Evolutionary conservation across 1,140 invertebrate genomes (phyloP), one percentile per base, ranked within the genome.

Genomic region (Ooceraea biroi): DNA sequence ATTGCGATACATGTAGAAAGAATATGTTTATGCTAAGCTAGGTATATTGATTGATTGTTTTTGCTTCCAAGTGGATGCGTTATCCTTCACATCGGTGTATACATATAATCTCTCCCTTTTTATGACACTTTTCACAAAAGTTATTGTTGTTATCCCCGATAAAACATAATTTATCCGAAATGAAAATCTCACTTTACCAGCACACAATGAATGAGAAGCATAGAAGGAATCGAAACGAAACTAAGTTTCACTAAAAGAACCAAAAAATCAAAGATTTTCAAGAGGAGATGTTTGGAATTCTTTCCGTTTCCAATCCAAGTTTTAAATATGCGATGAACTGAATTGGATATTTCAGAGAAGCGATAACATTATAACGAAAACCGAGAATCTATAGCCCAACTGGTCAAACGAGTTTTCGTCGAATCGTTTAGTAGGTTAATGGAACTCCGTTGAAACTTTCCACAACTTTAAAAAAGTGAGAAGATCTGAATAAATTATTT

Each of bases 371-470:
- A 50, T 17, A 25, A 12, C 58, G 65, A 77, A 77, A 77, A 30
- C 25, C 4, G 7, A 2, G 0, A 17, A 17, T 76, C 10, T 50
- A 17, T 0, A n/a, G 10, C 3, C 4, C 14, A 17, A 58, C 3
- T 10, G 14, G 10, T 52, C 8, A 4, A 30, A 50, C 12, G 8
- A 36, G 41, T 66, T 66, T 77, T 52, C 1, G 25, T 1, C 27
- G 19, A 65, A 77, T 77, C 36, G 44, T 73, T 27, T 30, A 30
- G 12, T 48, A 58, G 41, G 14, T 74, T 76, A 76, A 76, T 65
- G 73, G 27, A 50, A 77, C 41, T 17, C 8, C 5, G 44, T 8
- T 1, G 2, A 65, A 76, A 77, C n/a, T 50, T 65, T 50, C 17
- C 12, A 12, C 11, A 36, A 50, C 10, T 66, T 66, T n/a, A 36